Evolutionary conservation across 2,888 invertebrate genomes (phyloP).

Genomic region (Leptarthrus brevirostris): DNA sequence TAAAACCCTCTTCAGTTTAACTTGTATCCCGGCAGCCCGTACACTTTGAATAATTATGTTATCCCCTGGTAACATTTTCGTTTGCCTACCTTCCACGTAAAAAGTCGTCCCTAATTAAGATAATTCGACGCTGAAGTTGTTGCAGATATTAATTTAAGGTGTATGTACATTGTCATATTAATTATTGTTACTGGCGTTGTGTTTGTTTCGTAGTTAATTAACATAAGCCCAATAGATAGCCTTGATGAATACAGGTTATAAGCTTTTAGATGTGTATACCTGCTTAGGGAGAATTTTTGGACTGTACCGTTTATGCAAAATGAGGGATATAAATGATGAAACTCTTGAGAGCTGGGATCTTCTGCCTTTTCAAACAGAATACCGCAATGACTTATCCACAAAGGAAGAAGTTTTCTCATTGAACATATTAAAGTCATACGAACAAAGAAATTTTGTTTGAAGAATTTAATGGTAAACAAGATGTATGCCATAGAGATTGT

Average conservation of each 20-base stretch:
- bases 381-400: background rate
- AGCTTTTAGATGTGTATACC: background rate
- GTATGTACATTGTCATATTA: constrained; percentile 20
- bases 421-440: too few species aligned
- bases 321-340: constrained; percentile 26
- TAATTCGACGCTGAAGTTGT: constrained; percentile 24
- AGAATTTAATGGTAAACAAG: too few species aligned
- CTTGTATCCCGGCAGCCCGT: background rate
- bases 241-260: background rate
- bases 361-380: background rate
- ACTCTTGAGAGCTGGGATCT: constrained; percentile 16
- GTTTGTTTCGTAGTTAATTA: constrained; percentile 8
- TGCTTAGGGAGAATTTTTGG: constrained; percentile 8
- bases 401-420: too few species aligned
- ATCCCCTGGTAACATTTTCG: constrained; percentile 19
- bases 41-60: constrained; percentile 29
- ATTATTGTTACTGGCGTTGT: constrained; percentile 5
- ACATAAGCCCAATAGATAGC: constrained; percentile 10
- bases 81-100: constrained; percentile 15
- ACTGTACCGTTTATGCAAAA: background rate
- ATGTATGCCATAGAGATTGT: too few species aligned
- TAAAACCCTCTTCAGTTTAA: background rate
- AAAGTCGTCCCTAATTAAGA: constrained; percentile 44
- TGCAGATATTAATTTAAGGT: constrained; percentile 34
- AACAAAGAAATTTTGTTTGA: too few species aligned